These are phyloP conservation scores for Drosophila paranaensis DNA, from an alignment of 2,888 invertebrate genomes.

Conservation along the genomic window DNA sequence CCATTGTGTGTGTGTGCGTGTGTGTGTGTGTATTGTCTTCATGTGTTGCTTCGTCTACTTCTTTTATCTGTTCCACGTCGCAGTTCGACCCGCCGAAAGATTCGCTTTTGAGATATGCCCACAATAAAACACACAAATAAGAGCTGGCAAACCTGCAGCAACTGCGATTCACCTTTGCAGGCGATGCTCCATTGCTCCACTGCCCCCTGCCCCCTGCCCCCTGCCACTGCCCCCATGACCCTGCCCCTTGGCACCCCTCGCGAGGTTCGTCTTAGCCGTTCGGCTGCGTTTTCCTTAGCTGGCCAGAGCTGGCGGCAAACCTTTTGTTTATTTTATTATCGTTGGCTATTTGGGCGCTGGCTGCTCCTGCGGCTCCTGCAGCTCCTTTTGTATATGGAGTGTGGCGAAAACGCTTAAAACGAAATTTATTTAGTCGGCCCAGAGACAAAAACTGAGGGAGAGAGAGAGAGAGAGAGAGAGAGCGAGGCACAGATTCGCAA, in stretches of 20 bases:
- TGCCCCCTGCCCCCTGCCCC: slow-evolving; percentile 3
- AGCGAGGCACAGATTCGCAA: slow-evolving; percentile 65
- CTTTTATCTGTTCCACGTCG: slow-evolving; percentile 43
- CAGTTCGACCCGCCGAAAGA: slow-evolving; percentile 65
- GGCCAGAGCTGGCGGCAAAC: slow-evolving; percentile 68
- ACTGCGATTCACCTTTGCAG: slow-evolving; percentile 67
- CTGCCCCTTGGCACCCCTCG: slow-evolving; percentile 3
- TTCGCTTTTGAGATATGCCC: slow-evolving; percentile 77
- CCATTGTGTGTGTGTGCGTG: background rate
- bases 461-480: slow-evolving; percentile 13
- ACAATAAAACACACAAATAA: slow-evolving; percentile 81
- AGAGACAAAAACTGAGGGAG: slow-evolving; percentile 23
- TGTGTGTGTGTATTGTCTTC: slow-evolving; percentile 4
- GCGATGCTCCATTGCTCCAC: slow-evolving; percentile 5
- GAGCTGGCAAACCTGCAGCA: slow-evolving; percentile 73
- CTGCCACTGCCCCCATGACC: background rate
- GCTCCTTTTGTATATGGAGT: slow-evolving; percentile 80
- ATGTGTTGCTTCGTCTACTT: slow-evolving; percentile 52
- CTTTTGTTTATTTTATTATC: slow-evolving; percentile 79
- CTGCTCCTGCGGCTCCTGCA: slow-evolving; percentile 44
- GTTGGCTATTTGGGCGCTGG: slow-evolving; percentile 72
- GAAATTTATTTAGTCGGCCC: slow-evolving; percentile 82
- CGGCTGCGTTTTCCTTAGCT: slow-evolving; percentile 55
- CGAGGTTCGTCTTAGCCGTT: slow-evolving; percentile 44
- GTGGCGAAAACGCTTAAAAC: slow-evolving; percentile 81